Base-by-base conservation (phyloP, 2,888 invertebrate species). In the Noctua janthe region DNA sequence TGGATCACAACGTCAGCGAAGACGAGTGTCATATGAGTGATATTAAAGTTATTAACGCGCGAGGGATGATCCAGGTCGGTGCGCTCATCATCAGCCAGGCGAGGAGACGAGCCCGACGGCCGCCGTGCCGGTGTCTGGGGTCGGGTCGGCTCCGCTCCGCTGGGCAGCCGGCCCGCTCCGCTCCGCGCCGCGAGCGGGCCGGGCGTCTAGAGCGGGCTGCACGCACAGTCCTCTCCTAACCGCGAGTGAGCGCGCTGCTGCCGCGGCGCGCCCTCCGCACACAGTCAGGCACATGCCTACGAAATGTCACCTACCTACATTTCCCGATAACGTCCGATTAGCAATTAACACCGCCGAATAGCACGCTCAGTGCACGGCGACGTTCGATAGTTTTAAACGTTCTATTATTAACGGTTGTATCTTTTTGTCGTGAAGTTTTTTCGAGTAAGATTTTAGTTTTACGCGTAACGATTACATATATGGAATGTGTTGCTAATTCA, bases 241-340 rank as follows among this genome's bases (percentile, higher is more conserved):
- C 96, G 96, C 96, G 95, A 95, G 94, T 94, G 96, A 96, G 97
- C 95, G 96, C 96, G 96, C 95, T 95, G 96, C 96, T 95, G 92
- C 92, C 92, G 95, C 95, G 95, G 96, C 95, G 95, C 94, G 95
- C 95, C 94, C 94, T 91, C 92, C 94, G 86, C 86, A 87, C 84
- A 78, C 82, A 85, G 92, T 93, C 93, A 93, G 93, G 93, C 96
- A 94, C 94, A 95, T 96, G 96, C 94, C 94, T 93, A 93, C 95
- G 94, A 94, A 94, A 96, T 95, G 95, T 94, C 95, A 94, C 89
- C 93, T 94, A 95, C 94, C 95, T 94, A 92, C 94, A 94, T 93
- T 92, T 91, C 90, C 93, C 94, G 94, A 95, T 95, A 95, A 94
- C 94, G 92, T 92, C 91, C 92, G 93, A 95, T 94, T 94, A 94